A percentile compares a stretch with the other conserved stretches of the same genome.
Evolutionary conservation across 2,888 invertebrate species (phyloP).

Genomic region (Seira ritae): DNA sequence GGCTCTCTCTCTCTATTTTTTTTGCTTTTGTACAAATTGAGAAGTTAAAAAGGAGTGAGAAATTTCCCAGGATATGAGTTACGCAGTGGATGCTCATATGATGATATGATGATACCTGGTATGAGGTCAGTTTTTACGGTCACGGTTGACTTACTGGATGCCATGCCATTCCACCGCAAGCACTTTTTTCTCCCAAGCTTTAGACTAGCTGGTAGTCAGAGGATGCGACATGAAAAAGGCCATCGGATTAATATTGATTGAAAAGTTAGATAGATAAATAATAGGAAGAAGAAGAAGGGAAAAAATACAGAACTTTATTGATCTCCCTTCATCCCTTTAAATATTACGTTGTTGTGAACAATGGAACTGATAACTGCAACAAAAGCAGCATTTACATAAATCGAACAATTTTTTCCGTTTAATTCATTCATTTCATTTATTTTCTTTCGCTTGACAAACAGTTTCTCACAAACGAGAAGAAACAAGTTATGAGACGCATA

Average conservation of each 20-base stretch:
- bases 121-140: slow-evolving; percentile 59
- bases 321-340: slow-evolving; percentile 5
- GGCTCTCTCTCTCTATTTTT: too few relatives aligned
- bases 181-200: background rate
- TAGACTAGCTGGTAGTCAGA: background rate
- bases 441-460: background rate
- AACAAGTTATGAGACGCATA: background rate
- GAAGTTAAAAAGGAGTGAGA: slow-evolving; percentile 23
- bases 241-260: slow-evolving; percentile 33
- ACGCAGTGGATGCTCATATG: slow-evolving; percentile 5
- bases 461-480: background rate
- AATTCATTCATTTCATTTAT: background rate
- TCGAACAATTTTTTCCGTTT: slow-evolving; percentile 16
- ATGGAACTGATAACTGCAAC: slow-evolving; percentile 2
- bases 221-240: slow-evolving; percentile 6
- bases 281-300: too few relatives aligned
- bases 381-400: slow-evolving; percentile 12
- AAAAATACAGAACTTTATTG: background rate
- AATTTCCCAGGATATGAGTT: slow-evolving; percentile 33
- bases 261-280: slow-evolving; percentile 39
- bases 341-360: background rate
- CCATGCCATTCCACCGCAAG: slow-evolving; percentile 11
- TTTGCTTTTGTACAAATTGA: background rate
- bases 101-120: slow-evolving; percentile 16
- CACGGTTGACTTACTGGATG: slow-evolving; percentile 48